Base-by-base conservation (phyloP, 2,797 vertebrate genomes). In the Periparus ater region DNA sequence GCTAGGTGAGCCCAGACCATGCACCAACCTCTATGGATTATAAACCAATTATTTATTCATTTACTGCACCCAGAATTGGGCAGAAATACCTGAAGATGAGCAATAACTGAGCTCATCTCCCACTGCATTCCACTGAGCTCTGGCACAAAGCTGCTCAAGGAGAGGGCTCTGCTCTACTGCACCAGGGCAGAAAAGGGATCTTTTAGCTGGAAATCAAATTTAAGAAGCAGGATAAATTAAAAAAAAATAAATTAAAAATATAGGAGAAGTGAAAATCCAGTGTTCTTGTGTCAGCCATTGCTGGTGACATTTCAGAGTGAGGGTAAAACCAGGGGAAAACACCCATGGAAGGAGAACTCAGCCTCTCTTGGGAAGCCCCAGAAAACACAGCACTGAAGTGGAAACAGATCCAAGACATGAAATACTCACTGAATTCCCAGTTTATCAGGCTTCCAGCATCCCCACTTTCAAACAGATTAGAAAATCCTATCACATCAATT, bases 1-100 rank as follows among this genome's bases (percentile, higher is more conserved):
- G 7, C 20, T 1, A 16, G 57, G 25, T 14, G 57, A 82, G 18
- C 17, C 32, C 23, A 48, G 71, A 34, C 27, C 15, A 12, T n/a
- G 20, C 29, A n/a, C 47, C 13, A 8, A 11, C n/a, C 36, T 7
- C 1, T 1, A 1, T 2, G 21, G 47, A 16, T 44, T 26, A 17
- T 4, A 22, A 34, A 9, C 12, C 17, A 40, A 40, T 40, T 29
- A 2, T 14, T 19, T 5, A 2, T n/a, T 25, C 23, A 11, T 57
- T 55, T 32, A 17, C 17, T 27, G 65, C 73, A 42, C 32, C 61
- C 29, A 82, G 66, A 36, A 53, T 3, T 32, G 47, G 44, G 40
- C 58, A 78, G 73, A 70, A 61, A 40, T 17, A 32, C 16, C 42
- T 7, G 50, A 47, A 40, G 57, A 62, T 16, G 47, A 72, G 60